phyloP scores from a whole-genome alignment of 2,113 vertebrate genomes.

The Malurus elegans region DNA sequence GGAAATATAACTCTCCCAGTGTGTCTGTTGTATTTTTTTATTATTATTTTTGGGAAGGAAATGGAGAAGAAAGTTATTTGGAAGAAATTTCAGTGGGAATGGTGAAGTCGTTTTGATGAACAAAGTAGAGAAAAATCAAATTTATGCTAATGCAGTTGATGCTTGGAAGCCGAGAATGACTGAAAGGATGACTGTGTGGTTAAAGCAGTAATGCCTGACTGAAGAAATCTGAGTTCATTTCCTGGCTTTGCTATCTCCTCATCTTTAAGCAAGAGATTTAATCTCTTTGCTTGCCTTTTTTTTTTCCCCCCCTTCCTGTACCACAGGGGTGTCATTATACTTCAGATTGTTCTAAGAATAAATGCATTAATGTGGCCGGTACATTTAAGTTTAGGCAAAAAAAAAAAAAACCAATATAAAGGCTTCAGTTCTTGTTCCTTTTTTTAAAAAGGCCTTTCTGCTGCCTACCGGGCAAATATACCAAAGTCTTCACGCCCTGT shows the following conservation, averaged over 20 bases:
- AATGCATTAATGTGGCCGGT: neutral
- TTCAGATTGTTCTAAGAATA: constrained; percentile 21
- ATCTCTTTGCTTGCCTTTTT: neutral
- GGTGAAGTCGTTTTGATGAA: neutral
- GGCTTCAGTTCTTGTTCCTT: neutral
- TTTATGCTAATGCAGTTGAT: neutral
- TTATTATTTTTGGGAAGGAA: neutral
- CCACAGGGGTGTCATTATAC: neutral
- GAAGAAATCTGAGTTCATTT: constrained; percentile 45
- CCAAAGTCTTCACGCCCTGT: rapidly evolving
- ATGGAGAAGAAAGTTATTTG: neutral
- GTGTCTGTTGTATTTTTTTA: neutral
- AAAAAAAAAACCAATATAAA: neutral
- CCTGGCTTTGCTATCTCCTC: constrained; percentile 5
- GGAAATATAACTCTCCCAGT: neutral
- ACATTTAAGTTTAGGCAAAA: neutral
- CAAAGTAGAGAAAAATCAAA: neutral
- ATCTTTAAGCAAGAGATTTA: neutral
- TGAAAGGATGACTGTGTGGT: neutral
- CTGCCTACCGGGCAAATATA: neutral
- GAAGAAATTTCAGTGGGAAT: neutral
- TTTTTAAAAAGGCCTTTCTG: neutral
- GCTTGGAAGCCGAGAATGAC: neutral
- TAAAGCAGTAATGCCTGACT: neutral
- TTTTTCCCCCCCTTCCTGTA: neutral